Base-by-base conservation (phyloP, 1,140 invertebrate species). In the Pantala flavescens region DNA sequence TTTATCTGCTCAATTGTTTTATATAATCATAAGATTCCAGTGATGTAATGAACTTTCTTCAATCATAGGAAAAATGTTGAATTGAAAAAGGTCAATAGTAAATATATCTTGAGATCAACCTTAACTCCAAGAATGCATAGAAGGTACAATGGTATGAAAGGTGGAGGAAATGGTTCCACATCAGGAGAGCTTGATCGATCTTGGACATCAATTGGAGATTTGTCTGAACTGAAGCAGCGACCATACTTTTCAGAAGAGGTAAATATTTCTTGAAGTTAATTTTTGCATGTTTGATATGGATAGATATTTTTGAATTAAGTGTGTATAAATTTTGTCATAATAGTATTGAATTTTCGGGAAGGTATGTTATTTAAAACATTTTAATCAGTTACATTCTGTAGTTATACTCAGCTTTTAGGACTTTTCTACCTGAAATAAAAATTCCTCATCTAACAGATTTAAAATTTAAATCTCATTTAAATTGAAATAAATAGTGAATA, bases 41-140 rank as follows among this genome's bases (percentile, higher is more conserved):
- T 75, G 19, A 63, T 43, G 43, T 74, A 55, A n/a, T 75, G 24
- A 42, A 7, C 49, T 73, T 74, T 70, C 84, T n/a, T 74, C n/a
- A 7, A 2, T 24, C 83, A 3, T 78, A 92, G 90, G 81, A 91
- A 91, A 83, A 91, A 89, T 78, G 91, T 94, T 0, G 91, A 89
- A 71, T 78, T 94, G 75, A 93, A 93, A 79, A 93, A 93, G 80
- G 87, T 93, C 0, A 93, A 90, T 79, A 93, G 90, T 78, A 92
- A 91, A 78, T 90, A 94, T 77, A 93, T 94, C 70, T 80, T 94
- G 7, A 92, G 92, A 82, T 93, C 91, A 28, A 93, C 92, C 0
- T 78, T 94, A 63, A 93, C 92, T 0, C 92, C 92, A 0, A 87
- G 89, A 76, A 80, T 92, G 28, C 87, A 87, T 14, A 84, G 93